Base-by-base conservation (phyloP, 1,140 invertebrate species). In the Drosophila nebulosa region DNA sequence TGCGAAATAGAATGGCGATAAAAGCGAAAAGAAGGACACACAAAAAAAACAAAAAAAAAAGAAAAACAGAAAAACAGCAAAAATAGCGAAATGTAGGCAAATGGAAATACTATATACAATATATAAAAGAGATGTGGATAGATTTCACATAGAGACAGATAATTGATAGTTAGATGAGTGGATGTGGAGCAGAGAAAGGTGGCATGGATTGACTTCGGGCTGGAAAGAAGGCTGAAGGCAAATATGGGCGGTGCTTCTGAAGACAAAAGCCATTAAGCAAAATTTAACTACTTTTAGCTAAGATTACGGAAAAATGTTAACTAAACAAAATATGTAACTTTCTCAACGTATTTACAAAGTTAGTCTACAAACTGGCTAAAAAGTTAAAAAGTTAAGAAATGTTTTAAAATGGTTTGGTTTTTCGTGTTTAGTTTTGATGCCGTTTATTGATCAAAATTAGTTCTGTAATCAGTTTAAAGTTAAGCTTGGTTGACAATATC, bases 61-160 rank as follows among this genome's bases (percentile, higher is more conserved):
- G n/a, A n/a, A 35, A 4, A 16, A 7, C 3, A 52, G 60, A 73
- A 65, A 61, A 61, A 74, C 21, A 59, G 22, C 36, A 46, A 46
- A 32, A 39, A 21, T 21, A 56, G 53, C 53, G 32, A 56, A 65
- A 27, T 51, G 42, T 3, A 65, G 42, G 42, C 52, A 26, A 69
- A 68, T 14, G 64, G 56, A 36, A 72, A 57, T 62, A n/a, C n/a
- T n/a, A 73, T 42, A 24, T 51, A 62, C 70, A 59, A 59, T 39
- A 63, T 22, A 52, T 52, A 5, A 0, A n/a, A n/a, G n/a, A 7
- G 4, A 56, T 18, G 21, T 12, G 35, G 4, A 35, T 21, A 58
- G 7, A 36, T 24, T 6, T 6, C n/a, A 32, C 9, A 35, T 10
- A 32, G 26, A 56, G 53, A 73, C 36, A 58, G 64, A 21, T 72